These are phyloP conservation scores for Candidula unifasciata DNA, from an alignment of 2,888 invertebrate species.

Conservation along the genomic window DNA sequence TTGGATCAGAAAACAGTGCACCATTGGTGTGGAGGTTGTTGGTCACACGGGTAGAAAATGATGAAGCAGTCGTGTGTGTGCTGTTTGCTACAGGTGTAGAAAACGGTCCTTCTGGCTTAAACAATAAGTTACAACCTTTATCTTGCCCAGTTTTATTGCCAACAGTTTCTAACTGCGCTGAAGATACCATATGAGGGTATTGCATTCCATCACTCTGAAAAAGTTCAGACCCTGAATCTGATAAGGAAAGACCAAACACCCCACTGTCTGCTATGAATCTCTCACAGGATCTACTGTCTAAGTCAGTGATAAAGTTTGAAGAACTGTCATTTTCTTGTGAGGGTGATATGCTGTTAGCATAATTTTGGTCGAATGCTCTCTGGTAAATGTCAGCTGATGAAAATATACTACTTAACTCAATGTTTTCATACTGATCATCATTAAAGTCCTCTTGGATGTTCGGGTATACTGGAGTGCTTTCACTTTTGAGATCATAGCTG, in stretches of 20 bases:
- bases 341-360: not conserved
- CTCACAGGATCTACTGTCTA: slow-evolving; percentile 20
- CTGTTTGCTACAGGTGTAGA: not conserved
- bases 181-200: not conserved
- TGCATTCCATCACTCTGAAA: slow-evolving; percentile 1
- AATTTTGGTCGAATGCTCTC: not conserved
- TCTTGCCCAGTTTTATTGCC: not conserved
- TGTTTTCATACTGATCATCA: slow-evolving; percentile 15
- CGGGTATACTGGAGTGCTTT: not conserved
- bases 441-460: slow-evolving; percentile 19
- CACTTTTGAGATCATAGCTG: not conserved
- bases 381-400: slow-evolving; percentile 34
- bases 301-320: slow-evolving; percentile 10
- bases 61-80: not conserved
- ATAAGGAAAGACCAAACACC: slow-evolving; percentile 13
- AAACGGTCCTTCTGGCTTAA: not conserved
- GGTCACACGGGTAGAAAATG: not conserved
- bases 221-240: slow-evolving; percentile 6
- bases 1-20: slow-evolving; percentile 15
- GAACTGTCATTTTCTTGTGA: slow-evolving; percentile 1
- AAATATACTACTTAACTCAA: slow-evolving; percentile 40
- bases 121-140: not conserved
- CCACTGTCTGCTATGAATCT: slow-evolving; percentile 21
- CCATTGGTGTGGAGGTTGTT: not conserved
- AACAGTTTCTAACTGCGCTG: not conserved